Conservation (phyloP, 2,797 vertebrate species). For the Microcaecilia unicolor region DNA sequence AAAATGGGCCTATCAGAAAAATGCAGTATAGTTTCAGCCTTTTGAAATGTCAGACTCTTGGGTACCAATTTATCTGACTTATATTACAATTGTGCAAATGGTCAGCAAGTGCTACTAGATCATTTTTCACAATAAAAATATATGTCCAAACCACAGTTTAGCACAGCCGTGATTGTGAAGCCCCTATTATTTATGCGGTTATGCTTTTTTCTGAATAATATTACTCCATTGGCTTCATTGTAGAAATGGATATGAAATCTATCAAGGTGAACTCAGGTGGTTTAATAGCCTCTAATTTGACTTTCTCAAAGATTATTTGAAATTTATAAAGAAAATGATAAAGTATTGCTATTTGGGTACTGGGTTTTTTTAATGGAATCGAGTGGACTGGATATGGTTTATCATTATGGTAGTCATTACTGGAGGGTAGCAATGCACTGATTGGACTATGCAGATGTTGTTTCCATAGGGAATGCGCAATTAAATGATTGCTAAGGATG, state of each 20-base stretch:
- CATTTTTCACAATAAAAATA: constrained; percentile 59
- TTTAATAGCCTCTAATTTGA: constrained; percentile 22
- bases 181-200: constrained; percentile 58
- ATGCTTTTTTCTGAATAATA: constrained; percentile 42
- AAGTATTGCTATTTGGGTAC: constrained; percentile 37
- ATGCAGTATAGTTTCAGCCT: constrained; percentile 38
- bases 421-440: no score
- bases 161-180: constrained; percentile 44
- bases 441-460: no score
- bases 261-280: constrained; percentile 33
- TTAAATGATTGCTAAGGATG: no score
- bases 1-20: constrained; percentile 42
- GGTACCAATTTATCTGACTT: constrained; percentile 62
- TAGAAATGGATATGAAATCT: constrained; percentile 24
- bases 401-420: constrained; percentile 19
- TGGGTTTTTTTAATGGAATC: constrained; percentile 22
- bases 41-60: constrained; percentile 62
- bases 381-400: constrained; percentile 10
- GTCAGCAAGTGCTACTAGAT: constrained; percentile 36
- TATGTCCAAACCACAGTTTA: constrained; percentile 49
- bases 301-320: constrained; percentile 14
- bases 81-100: constrained; percentile 47
- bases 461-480: no score
- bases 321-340: constrained; percentile 36
- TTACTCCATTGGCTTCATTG: constrained; percentile 30